Conservation (phyloP, 1,140 invertebrate genomes). For the Cherax quadricarinatus region DNA sequence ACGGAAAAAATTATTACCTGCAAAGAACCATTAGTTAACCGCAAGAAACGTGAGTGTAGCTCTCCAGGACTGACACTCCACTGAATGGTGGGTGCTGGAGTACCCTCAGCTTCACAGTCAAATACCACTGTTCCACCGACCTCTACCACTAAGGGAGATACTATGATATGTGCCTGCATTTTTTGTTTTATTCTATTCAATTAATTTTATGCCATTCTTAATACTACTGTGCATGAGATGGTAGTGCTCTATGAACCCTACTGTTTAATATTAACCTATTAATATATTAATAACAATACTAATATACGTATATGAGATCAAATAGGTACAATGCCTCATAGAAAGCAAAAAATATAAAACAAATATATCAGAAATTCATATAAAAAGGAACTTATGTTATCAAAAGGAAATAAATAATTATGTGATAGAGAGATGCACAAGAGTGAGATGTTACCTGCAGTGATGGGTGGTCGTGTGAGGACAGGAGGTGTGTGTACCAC, state of each 20-base stretch:
- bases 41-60: constrained; percentile 40
- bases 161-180: neutral
- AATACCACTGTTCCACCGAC: constrained; percentile 67
- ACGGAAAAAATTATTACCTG: constrained; percentile 12
- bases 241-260: no score
- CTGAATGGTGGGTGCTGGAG: constrained; percentile 77
- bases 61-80: constrained; percentile 75
- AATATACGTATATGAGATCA: no score
- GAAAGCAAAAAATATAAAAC: no score
- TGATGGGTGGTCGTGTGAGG: constrained; percentile 43
- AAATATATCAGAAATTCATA: no score
- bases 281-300: no score
- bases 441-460: neutral
- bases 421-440: no score
- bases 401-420: no score
- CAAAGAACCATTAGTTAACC: constrained; percentile 57
- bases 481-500: constrained; percentile 68
- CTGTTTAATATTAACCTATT: no score
- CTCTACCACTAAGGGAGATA: constrained; percentile 33
- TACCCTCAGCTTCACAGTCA: constrained; percentile 78
- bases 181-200: neutral
- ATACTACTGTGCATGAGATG: no score
- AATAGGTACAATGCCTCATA: no score
- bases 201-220: neutral
- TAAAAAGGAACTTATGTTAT: no score